Conservation (phyloP, 2,888 invertebrate genomes). For the Philopedon plagiatum region DNA sequence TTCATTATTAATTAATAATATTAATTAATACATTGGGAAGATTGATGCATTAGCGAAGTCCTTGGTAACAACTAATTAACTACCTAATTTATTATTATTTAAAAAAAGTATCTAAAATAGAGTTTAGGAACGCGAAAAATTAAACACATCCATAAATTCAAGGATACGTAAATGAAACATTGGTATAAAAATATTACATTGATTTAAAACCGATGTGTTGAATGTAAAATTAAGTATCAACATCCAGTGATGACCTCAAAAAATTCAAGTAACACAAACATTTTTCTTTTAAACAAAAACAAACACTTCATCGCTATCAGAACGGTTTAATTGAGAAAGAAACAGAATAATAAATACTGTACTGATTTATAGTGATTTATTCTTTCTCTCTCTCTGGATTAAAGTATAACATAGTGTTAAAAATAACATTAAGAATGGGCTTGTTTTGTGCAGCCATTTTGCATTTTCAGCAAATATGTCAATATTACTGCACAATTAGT, state of each 20-base stretch:
- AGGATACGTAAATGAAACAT: not conserved
- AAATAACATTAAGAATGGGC: no score
- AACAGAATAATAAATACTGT: no score
- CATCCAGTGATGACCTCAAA: not conserved
- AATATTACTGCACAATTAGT: no score
- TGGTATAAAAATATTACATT: not conserved
- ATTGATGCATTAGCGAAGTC: no score
- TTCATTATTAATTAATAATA: no score
- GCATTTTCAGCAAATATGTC: no score
- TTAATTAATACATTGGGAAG: no score
- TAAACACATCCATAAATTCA: not conserved
- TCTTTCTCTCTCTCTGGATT: no score
- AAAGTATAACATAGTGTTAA: no score
- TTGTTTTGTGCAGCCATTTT: no score
- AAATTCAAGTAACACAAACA: not conserved
- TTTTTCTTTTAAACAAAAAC: not conserved
- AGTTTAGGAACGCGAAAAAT: not conserved
- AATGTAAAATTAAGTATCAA: slow-evolving; percentile 2
- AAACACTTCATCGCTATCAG: not conserved
- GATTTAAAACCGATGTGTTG: not conserved
- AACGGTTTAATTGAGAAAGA: not conserved
- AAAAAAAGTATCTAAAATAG: not conserved
- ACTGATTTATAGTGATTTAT: no score
- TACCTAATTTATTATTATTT: not conserved
- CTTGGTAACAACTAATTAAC: no score